Evolutionary conservation across 2,797 vertebrate species (phyloP), one percentile per base, ranked within the genome.

Genomic region (Hypotaenidia philippensis): DNA sequence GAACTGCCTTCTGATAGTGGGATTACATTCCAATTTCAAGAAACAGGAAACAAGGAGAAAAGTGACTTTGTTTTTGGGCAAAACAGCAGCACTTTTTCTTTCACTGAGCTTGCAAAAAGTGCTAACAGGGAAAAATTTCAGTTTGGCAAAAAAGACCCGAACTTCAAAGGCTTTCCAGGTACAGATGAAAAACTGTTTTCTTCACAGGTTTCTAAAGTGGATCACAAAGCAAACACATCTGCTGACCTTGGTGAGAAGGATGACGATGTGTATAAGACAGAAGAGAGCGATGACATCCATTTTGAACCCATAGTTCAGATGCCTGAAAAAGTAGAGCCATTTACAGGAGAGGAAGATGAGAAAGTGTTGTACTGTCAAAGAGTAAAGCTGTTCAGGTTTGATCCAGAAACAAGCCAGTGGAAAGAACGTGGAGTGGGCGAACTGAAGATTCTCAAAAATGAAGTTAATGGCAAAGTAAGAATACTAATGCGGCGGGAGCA

Each of bases 221-320:
- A 97, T 55, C 97, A 97, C 55, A 99, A 98, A 87, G 76, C 94
- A 20, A 98, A 97, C 38, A 80, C 94, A 13, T 96, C 98, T 91
- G 92, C 95, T 93, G 98, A 99, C 56, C 92, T 97, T 34, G 21
- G 56, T 29, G 99, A 99, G 59, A 98, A 98, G 21, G 98, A 99
- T n/a, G 99, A 98, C 41, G 98, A 98, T 27, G 98, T 99, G 95
- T 99, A 99, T 93, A 99, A 99, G 97, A 99, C 99, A 0, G 99
- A 99, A 79, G 99, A 99, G 60, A 98, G 97, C 7, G 99, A 99
- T 70, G 99, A 99, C 66, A 99, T 99, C 86, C 99, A 99, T 97
- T 99, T 99, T 98, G 99, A 99, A 79, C 99, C 99, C n/a, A 99
- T 99, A 44, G 99, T 99, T 87, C 99, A 99, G 83, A 99, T 99